Conservation (phyloP, 1,140 invertebrate species). For the Pomacea maculata region DNA sequence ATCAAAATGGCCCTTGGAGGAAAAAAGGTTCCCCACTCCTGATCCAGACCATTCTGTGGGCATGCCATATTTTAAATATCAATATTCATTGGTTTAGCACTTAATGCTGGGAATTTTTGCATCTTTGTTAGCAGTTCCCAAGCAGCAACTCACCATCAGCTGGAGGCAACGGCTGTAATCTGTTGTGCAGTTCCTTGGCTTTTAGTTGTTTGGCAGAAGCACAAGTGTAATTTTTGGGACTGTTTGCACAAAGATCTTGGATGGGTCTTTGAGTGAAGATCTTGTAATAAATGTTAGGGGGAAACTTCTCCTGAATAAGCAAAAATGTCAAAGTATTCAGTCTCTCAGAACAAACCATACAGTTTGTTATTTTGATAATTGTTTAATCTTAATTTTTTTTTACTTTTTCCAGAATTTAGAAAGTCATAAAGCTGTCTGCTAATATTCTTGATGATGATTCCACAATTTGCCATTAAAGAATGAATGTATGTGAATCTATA, state of each 20-base stretch:
- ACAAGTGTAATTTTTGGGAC: constrained; percentile 64
- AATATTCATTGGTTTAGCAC: too few species aligned
- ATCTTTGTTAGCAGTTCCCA: too few species aligned
- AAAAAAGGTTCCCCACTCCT: too few species aligned
- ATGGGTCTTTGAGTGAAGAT: constrained; percentile 66
- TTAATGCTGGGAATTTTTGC: too few species aligned
- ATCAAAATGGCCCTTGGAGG: too few species aligned
- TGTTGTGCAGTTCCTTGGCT: constrained; percentile 54
- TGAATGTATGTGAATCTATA: neutral
- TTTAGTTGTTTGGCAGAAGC: constrained; percentile 48
- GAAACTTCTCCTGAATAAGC: constrained; percentile 58
- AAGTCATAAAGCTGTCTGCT: neutral
- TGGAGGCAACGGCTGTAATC: neutral
- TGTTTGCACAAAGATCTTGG: constrained; percentile 65
- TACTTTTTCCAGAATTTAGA: neutral
- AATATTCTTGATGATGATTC: too few species aligned
- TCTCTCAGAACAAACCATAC: too few species aligned
- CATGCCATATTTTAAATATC: too few species aligned
- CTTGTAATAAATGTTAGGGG: constrained; percentile 67
- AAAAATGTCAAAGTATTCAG: neutral
- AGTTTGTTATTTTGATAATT: neutral
- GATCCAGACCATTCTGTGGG: too few species aligned
- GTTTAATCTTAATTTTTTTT: neutral
- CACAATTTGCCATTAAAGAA: neutral
- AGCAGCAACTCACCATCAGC: constrained; percentile 11